A percentile compares a stretch with the other conserved stretches of the same genome.
These are phyloP conservation scores for Eciton burchellii DNA, from an alignment of 1,140 invertebrate genomes.

Conservation along the genomic window DNA sequence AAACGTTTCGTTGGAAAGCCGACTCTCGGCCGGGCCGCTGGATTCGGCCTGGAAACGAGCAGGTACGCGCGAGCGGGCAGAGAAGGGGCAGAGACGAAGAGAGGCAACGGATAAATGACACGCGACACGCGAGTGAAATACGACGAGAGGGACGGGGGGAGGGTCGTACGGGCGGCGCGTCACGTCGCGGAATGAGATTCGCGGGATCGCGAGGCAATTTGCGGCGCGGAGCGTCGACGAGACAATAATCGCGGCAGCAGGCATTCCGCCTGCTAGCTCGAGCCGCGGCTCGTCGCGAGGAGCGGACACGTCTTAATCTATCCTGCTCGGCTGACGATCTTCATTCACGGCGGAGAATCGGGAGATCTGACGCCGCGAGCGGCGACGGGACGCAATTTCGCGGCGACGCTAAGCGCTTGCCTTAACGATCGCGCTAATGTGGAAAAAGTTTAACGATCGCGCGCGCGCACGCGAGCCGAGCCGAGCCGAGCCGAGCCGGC, in stretches of 20 bases:
- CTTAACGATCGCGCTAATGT: slow-evolving; percentile 75
- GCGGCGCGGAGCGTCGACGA: no score
- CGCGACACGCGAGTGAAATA: no score
- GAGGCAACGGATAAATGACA: background rate
- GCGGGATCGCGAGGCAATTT: no score
- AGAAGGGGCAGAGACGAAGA: background rate
- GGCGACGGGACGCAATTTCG: slow-evolving; percentile 54
- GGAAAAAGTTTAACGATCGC: slow-evolving; percentile 78
- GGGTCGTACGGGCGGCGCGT: no score
- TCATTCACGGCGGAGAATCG: slow-evolving; percentile 44
- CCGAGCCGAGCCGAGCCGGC: slow-evolving; percentile 37
- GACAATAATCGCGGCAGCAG: no score
- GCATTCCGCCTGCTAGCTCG: background rate
- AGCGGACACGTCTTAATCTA: slow-evolving; percentile 45
- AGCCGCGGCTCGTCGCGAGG: background rate
- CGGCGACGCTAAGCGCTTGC: slow-evolving; percentile 34
- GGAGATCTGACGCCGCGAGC: slow-evolving; percentile 28
- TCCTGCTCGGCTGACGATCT: slow-evolving; percentile 5
- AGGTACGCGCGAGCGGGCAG: background rate
- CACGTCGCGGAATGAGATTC: no score
- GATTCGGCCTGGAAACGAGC: no score
- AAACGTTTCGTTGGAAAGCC: no score
- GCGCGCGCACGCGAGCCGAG: slow-evolving; percentile 66
- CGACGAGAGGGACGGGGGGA: no score
- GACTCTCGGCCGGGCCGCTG: no score